These are phyloP conservation scores for Sceloporus tristichus DNA, from an alignment of 2,113 vertebrate genomes.

Conservation along the genomic window DNA sequence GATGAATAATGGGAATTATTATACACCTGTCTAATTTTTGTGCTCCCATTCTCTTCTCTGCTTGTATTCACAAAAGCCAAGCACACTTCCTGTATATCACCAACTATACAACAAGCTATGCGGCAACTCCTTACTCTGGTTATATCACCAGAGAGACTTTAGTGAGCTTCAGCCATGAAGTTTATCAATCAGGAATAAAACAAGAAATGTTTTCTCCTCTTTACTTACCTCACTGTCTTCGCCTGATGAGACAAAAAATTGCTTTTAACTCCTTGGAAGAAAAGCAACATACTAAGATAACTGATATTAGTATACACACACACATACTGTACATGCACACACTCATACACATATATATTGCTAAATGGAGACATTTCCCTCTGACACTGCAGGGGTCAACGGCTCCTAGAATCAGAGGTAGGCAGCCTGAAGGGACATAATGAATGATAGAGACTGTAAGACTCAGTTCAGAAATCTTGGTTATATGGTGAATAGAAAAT, in stretches of 20 bases:
- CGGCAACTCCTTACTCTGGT: too few species aligned
- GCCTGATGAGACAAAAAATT: too few species aligned
- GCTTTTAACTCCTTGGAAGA: not conserved
- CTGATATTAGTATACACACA: too few species aligned
- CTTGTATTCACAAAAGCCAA: not conserved
- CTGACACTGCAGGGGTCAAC: not conserved
- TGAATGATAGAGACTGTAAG: not conserved
- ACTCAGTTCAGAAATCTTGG: not conserved
- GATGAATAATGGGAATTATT: not conserved
- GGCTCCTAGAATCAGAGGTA: not conserved
- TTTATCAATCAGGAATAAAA: not conserved
- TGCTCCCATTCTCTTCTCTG: not conserved
- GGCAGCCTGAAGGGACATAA: not conserved
- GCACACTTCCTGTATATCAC: not conserved
- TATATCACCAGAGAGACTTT: not conserved
- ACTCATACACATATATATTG: too few species aligned
- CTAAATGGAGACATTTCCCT: not conserved
- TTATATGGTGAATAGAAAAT: not conserved
- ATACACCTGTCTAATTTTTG: not conserved
- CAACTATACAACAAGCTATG: not conserved
- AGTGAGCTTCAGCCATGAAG: not conserved
- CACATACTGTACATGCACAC: too few species aligned
- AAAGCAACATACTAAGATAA: not conserved
- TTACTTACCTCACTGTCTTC: too few species aligned
- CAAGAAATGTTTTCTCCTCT: not conserved